phyloP scores from a whole-genome alignment of 2,113 vertebrate species.

The Silurus meridionalis region DNA sequence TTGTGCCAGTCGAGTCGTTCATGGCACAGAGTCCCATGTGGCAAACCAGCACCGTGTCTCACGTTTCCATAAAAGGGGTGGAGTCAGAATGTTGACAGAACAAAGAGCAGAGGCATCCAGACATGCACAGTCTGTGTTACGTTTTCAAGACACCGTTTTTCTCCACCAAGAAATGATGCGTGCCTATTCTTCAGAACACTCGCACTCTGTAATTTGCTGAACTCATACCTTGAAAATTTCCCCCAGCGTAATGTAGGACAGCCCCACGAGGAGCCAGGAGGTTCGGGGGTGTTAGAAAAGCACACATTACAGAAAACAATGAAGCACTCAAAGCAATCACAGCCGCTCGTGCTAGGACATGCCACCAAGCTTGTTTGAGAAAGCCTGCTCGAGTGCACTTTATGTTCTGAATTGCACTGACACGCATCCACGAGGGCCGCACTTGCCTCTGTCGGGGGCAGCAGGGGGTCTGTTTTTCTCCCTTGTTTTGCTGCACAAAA shows the following conservation, averaged over 20 bases:
- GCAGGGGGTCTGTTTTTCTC: conserved; percentile 34
- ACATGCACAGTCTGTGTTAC: not conserved
- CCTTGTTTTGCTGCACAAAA: conserved; percentile 7
- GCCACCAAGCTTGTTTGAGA: conserved; percentile 2
- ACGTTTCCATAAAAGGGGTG: not conserved
- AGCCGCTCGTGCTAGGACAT: conserved; percentile 22
- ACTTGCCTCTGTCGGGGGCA: conserved; percentile 27
- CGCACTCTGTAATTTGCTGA: not conserved
- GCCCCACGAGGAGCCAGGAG: not conserved
- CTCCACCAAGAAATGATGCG: not conserved
- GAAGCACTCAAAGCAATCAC: conserved; percentile 16
- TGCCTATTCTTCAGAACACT: not conserved
- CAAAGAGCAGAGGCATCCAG: not conserved
- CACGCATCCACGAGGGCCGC: not conserved
- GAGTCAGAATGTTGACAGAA: not conserved
- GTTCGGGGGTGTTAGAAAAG: conserved; percentile 14
- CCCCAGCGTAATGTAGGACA: conserved; percentile 1
- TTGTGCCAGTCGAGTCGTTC: conserved; percentile 14
- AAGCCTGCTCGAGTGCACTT: conserved; percentile 15
- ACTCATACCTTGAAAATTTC: conserved; percentile 13
- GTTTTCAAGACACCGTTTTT: not conserved
- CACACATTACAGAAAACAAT: conserved; percentile 29
- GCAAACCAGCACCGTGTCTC: not conserved
- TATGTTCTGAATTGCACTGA: conserved; percentile 25
- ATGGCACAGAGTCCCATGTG: not conserved